Evolutionary conservation across 2,888 invertebrate species (phyloP), one percentile per base, ranked within the genome.

Genomic region (Spisula solida): DNA sequence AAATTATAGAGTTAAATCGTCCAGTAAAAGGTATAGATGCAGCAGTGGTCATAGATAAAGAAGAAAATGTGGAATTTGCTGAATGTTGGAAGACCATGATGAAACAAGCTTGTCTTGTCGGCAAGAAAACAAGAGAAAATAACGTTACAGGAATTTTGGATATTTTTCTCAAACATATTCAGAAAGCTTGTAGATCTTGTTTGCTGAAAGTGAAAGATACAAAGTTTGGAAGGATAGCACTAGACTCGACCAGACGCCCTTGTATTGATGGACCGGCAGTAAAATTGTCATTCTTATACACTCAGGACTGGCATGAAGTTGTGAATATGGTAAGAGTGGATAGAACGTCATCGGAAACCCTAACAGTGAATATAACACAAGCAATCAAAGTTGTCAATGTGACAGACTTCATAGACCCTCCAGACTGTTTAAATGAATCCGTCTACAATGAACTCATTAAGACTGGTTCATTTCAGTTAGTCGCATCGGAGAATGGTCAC

Each of bases 121-220:
- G 89, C 16, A 75, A 82, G 48, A 55, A 60, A 41, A 81, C 89
- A 4, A 25, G 41, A 29, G 70, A 75, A 48, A 47, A 25, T n/a
- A 87, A 79, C 16, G 81, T 31, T 79, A 66, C 56, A 16, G 89
- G 89, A 8, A 34, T 89, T n/a, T 82, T 89, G 12, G 89, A 89
- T 78, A 56, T 81, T 41, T 89, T 89, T 55, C 55, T 85, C 8
- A 84, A 85, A 82, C 79, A 56, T 18, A 14, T 85, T 10, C 31
- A 81, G 29, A 81, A 75, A 34, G 85, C 34, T 75, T n/a, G 75
- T 14, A 2, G 41, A 41, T 18, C 31, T 34, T 20, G 18, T 70
- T 66, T 51, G 12, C 34, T 41, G n/a, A n/a, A 25, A 34, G 75
- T 84, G 5, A 34, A 75, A 8, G 56, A 89, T 41, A 87, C 87